Conservation (phyloP, 2,888 invertebrate species). For the Acheta domesticus region DNA sequence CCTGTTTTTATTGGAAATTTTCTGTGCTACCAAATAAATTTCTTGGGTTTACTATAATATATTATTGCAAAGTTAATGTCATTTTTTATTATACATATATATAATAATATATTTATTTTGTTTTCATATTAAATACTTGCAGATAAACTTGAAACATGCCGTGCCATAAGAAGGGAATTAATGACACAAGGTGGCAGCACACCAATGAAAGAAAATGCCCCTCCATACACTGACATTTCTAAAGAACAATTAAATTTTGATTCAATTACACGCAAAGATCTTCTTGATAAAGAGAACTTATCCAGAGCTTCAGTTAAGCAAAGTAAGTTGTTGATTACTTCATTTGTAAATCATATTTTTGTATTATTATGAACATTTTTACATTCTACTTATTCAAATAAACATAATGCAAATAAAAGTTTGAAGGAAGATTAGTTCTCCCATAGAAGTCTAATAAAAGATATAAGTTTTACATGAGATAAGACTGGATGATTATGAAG, state of each 20-base stretch:
- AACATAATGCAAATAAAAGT: too few species aligned
- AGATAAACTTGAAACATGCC: constrained; percentile 41
- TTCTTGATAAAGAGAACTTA: constrained; percentile 34
- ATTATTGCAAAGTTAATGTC: too few species aligned
- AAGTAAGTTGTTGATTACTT: constrained; percentile 23
- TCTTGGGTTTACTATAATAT: too few species aligned
- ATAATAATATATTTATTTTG: neutral
- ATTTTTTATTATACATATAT: neutral
- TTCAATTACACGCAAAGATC: constrained; percentile 33
- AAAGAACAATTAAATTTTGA: neutral
- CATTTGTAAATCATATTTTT: neutral
- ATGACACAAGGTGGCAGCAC: constrained; percentile 27
- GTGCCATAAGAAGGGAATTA: constrained; percentile 38
- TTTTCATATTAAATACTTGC: constrained; percentile 24
- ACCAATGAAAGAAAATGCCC: constrained; percentile 30
- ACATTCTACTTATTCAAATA: too few species aligned
- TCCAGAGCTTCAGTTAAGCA: constrained; percentile 31
- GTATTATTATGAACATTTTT: too few species aligned
- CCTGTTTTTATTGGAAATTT: too few species aligned
- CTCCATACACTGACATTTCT: constrained; percentile 12
- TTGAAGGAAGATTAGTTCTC: too few species aligned
- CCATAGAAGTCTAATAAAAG: too few species aligned
- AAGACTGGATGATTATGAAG: too few species aligned
- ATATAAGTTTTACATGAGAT: too few species aligned
- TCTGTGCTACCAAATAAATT: too few species aligned